Percentiles rank a stretch among this genome's conserved stretches.
Evolutionary conservation across 1,140 invertebrate species (phyloP).

Genomic region (Fopius arisanus): DNA sequence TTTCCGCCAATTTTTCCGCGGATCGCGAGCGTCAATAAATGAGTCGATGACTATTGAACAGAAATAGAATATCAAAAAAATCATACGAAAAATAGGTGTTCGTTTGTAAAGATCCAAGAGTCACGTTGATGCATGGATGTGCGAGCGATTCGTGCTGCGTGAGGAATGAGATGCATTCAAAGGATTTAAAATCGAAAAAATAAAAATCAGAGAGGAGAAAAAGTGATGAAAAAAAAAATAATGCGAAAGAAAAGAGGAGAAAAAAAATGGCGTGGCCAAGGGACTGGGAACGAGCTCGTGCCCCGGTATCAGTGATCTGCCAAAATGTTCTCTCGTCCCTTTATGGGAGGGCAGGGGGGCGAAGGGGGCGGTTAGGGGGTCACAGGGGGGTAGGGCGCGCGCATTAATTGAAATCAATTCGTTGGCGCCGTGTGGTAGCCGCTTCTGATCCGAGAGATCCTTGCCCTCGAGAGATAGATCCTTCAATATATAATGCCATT

Average conservation of each 20-base stretch:
- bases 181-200: not conserved
- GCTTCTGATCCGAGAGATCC: conserved; percentile 14
- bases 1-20: no score
- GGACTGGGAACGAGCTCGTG: conserved; percentile 20
- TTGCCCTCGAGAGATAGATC: conserved; percentile 22
- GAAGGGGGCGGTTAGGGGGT: no score
- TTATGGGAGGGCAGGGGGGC: not conserved
- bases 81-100: no score
- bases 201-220: not conserved
- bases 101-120: no score
- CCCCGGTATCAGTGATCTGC: conserved; percentile 30
- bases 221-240: conserved; percentile 4
- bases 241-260: conserved; percentile 23
- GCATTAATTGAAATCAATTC: conserved; percentile 41
- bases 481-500: conserved; percentile 3
- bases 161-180: not conserved
- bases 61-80: no score
- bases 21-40: no score
- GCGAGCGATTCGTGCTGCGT: not conserved
- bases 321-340: conserved; percentile 19
- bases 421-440: conserved; percentile 32
- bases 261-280: conserved; percentile 1
- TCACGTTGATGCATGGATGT: not conserved
- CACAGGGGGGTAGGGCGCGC: not conserved
- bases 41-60: no score